Evolutionary conservation across 2,888 invertebrate species (phyloP), one percentile per base, ranked within the genome.

Genomic region (Spilarctia lutea): DNA sequence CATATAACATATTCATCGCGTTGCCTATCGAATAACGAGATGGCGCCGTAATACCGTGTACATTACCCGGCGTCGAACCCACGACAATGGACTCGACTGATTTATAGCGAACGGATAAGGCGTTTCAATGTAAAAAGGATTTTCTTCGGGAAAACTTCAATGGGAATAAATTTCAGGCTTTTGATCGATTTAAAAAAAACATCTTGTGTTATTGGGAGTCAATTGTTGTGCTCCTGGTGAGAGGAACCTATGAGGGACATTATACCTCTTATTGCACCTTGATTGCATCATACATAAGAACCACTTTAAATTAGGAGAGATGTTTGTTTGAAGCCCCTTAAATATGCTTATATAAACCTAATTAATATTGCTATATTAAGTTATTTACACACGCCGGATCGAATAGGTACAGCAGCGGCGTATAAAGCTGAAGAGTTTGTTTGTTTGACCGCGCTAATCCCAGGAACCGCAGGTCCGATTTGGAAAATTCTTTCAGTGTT

Each of bases 21-120:
- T 39, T 73, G 68, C 68, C 72, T 45, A 65, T 60, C 72, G 79
- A 77, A 85, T 85, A 81, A 87, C 88, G 86, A 87, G 83, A 86
- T 86, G 83, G 81, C 79, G 85, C 82, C 81, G 89, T 91, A 91
- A 92, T 90, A 90, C 88, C 83, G 79, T 89, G 89, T 91, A 92
- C 93, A 93, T 93, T 93, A 93, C 90, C 91, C 85, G 82, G 86
- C 83, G 83, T 87, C 88, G 87, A 85, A 85, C 83, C 86, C 84
- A 84, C 88, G 89, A 89, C 94, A 94, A 94, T 92, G 90, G 91
- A 87, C 83, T 79, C 74, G 84, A 79, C 90, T 93, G 94, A 94
- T 93, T 94, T 94, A 94, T 93, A 86, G 91, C 84, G 76, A 74
- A 84, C 85, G 91, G 92, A 91, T 92, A 92, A 93, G 91, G 90